Conservation (phyloP, 2,797 vertebrate species). For the Halcyon leucocephala region DNA sequence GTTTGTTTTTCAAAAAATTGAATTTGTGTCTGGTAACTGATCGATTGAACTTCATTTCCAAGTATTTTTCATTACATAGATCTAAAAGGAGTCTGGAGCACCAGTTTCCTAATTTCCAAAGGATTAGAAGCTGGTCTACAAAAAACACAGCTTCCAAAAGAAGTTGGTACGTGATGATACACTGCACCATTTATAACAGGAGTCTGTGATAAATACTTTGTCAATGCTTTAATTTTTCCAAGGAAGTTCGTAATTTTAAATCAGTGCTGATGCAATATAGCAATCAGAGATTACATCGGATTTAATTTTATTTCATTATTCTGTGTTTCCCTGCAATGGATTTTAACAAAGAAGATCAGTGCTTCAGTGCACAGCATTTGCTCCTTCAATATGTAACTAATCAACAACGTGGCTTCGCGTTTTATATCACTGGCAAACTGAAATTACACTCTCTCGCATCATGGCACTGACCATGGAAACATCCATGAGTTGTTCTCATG, state of each 20-base stretch:
- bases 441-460: background rate
- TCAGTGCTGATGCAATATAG: background rate
- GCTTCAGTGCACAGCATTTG: background rate
- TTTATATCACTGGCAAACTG: background rate
- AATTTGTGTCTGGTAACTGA: slow-evolving; percentile 36
- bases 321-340: background rate
- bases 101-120: slow-evolving; percentile 16
- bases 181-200: background rate
- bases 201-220: background rate
- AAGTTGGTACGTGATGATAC: background rate
- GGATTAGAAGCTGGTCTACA: slow-evolving; percentile 31
- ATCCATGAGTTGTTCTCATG: background rate
- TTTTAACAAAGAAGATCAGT: background rate
- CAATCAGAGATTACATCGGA: background rate
- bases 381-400: background rate
- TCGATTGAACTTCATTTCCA: slow-evolving; percentile 33
- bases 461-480: background rate
- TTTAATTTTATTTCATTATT: background rate
- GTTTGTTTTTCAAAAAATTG: slow-evolving; percentile 57
- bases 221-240: background rate
- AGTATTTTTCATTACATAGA: slow-evolving; percentile 33
- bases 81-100: slow-evolving; percentile 41
- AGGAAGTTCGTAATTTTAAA: background rate
- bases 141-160: background rate
- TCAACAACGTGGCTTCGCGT: background rate